Evolutionary conservation across 2,888 invertebrate genomes (phyloP).

Genomic region (Tipula vernalis): DNA sequence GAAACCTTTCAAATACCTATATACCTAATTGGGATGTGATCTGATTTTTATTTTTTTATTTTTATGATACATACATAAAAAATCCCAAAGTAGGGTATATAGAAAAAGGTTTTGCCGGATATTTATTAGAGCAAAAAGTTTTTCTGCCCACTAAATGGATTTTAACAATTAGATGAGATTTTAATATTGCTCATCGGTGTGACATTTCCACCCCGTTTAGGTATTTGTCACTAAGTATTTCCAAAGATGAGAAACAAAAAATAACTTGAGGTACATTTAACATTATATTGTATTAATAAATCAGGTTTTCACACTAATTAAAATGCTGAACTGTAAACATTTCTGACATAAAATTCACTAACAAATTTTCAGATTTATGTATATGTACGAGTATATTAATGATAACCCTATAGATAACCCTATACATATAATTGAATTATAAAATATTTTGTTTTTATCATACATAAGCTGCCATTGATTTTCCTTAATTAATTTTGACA

Average conservation of each 20-base stretch:
- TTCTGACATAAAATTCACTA: no score
- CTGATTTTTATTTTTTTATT: not conserved
- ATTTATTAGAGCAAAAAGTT: not conserved
- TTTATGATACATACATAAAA: not conserved
- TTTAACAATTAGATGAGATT: not conserved
- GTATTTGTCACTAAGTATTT: not conserved
- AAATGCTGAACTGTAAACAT: no score
- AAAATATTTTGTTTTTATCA: not conserved
- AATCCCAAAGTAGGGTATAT: not conserved
- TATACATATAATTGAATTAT: not conserved
- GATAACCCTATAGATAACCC: not conserved
- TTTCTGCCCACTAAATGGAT: not conserved
- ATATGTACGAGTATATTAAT: not conserved
- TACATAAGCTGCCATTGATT: not conserved
- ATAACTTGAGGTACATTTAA: no score
- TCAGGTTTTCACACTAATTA: no score
- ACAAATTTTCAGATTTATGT: no score
- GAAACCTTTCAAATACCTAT: not conserved
- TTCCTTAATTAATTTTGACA: not conserved
- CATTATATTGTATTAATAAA: no score
- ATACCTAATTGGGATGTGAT: not conserved
- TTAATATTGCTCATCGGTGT: not conserved
- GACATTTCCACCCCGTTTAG: not conserved
- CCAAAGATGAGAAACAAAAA: not conserved
- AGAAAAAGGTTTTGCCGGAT: not conserved